Base-by-base conservation (phyloP, 2,113 vertebrate genomes). In the Tapirus terrestris region DNA sequence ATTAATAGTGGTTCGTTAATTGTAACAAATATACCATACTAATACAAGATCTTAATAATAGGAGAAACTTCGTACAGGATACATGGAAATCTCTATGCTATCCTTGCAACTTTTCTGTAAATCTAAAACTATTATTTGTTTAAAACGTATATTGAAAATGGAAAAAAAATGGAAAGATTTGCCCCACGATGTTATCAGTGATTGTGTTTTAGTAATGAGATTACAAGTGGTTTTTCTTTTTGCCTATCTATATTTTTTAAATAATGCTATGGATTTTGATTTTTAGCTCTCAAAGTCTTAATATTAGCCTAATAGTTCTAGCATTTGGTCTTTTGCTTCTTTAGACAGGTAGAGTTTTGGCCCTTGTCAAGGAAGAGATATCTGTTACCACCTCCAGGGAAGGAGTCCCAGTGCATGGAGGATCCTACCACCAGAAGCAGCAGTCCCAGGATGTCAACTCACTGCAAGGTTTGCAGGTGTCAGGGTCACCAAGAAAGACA, bases 141-240 rank as follows among this genome's bases (percentile, higher is more conserved):
- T 75, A 3, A 61, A 70, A 58, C 25, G 6, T 76, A 31, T 39
- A 60, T 88, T 85, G 45, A 16, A 16, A 85, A 39, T 60, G 21
- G 14, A 43, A 60, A 45, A 51, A 61, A 87, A 85, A 33, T 51
- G 10, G 56, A 92, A 92, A 77, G 27, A 72, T 39, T 60, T 25
- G 23, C 29, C 53, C 61, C 72, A 29, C 67, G 73, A 79, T 48
- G 13, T 65, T 83, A 88, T 63, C 73, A 31, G 10, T 92, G 83
- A 67, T 60, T 94, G 8, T 61, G 7, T 65, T 79, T 96, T 72
- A 76, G 48, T 72, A 18, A 31, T 25, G 29, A 17, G 63, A 83
- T 83, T 82, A 60, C 18, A 83, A 65, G 58, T 61, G 25, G 60
- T 51, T 95, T 92, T 88, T 72, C 76, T 73, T 88, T 86, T 95